Base-by-base conservation (phyloP, 2,888 invertebrate genomes). In the Hypselothyrea guttata region DNA sequence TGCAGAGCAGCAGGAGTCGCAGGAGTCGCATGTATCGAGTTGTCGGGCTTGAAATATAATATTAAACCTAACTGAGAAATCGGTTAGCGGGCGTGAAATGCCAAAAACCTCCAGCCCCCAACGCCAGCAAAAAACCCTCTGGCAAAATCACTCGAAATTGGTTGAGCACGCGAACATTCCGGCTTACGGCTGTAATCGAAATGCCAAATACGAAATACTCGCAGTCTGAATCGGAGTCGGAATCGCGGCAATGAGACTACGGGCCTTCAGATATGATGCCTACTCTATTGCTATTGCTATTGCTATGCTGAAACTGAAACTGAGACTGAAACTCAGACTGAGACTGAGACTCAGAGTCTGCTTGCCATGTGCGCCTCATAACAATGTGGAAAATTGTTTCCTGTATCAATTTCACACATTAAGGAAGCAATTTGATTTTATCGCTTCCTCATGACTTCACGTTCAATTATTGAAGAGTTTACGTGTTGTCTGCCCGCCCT, bases 351-450 rank as follows among this genome's bases (percentile, higher is more conserved):
- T 35, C 22, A 22, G n/a, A n/a, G 28, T 9, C 18, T 9, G n/a
- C 18, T 56, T 71, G 73, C 58, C 78, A 79, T 74, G 79, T 84
- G 86, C 75, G 82, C 70, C 84, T 76, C 76, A 86, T 87, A 86
- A 86, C 85, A 88, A 87, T 88, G 88, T 87, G 86, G 81, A 85
- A 88, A 88, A 88, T 88, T 88, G 86, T 86, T 88, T 88, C 88
- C 88, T 86, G 88, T 86, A 88, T 88, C 88, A 88, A 88, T 88
- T 88, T 88, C 87, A 88, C 87, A 88, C 86, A 88, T 88, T 88
- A 87, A 87, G 87, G 89, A 89, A 89, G 85, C 88, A 87, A 88
- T 88, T 88, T 84, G 86, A 88, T 88, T 88, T 88, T 88, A 88
- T 88, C 86, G 84, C 86, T 88, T 88, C 88, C 88, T 86, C 81